Conservation (phyloP, 2,888 invertebrate genomes). For the Pristionchus exspectatus region DNA sequence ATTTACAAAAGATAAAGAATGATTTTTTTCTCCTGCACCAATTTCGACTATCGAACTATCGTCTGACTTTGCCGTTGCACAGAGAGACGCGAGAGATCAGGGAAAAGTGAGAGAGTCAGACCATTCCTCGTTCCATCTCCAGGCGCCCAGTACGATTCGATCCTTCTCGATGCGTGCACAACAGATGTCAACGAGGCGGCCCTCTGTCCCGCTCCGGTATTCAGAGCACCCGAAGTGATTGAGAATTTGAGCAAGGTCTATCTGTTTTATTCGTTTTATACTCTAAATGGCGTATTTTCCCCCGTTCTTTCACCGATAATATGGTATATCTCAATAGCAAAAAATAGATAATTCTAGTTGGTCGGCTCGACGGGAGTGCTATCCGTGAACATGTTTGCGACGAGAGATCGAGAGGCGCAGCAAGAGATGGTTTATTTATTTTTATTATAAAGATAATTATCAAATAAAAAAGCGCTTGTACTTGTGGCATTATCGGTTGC, state of each 20-base stretch:
- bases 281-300: background rate
- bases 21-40: no score
- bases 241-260: constrained; percentile 6
- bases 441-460: no score
- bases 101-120: no score
- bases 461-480: background rate
- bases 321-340: no score
- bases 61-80: no score
- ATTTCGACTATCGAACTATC: no score
- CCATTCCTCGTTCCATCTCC: no score
- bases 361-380: constrained; percentile 13
- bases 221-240: background rate
- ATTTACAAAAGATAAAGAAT: no score
- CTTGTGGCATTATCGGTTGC: no score
- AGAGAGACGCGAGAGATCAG: no score
- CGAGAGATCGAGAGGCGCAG: background rate
- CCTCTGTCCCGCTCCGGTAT: background rate
- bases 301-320: no score
- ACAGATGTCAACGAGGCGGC: background rate
- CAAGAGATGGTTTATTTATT: background rate
- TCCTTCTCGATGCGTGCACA: constrained; percentile 48
- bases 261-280: no score
- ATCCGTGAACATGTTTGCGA: background rate
- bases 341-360: background rate
- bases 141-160: constrained; percentile 22